phyloP scores from a whole-genome alignment of 2,888 invertebrate genomes.

The Chymomyza procnemis region DNA sequence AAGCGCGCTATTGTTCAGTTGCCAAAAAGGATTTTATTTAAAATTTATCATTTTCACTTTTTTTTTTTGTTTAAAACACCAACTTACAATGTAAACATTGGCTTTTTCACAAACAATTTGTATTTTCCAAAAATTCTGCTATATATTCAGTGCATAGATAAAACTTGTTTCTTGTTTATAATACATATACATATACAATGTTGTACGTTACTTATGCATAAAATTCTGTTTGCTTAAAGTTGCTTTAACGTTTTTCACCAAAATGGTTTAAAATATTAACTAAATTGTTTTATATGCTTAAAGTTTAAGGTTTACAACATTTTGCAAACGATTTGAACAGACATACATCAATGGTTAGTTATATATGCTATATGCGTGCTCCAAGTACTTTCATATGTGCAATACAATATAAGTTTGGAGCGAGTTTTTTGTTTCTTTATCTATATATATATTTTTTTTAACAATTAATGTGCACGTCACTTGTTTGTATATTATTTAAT shows the following conservation, averaged over 20 bases:
- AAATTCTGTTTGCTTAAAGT: conserved; percentile 34
- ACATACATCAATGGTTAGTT: conserved; percentile 45
- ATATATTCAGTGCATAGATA: conserved; percentile 62
- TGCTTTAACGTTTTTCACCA: conserved; percentile 48
- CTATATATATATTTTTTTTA: too few species aligned
- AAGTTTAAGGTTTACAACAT: conserved; percentile 16
- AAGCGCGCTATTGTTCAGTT: conserved; percentile 41
- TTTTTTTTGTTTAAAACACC: conserved; percentile 68
- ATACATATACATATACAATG: conserved; percentile 26
- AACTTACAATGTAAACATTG: conserved; percentile 62
- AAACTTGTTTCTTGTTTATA: conserved; percentile 51
- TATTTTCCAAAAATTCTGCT: conserved; percentile 53
- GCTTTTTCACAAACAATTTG: conserved; percentile 54
- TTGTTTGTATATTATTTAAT: conserved; percentile 32
- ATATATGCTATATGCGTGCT: not conserved
- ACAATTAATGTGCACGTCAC: conserved; percentile 21
- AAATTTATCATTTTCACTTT: conserved; percentile 54
- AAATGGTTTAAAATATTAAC: conserved; percentile 34
- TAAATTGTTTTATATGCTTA: conserved; percentile 33
- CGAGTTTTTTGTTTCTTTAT: too few species aligned
- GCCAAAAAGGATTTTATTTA: conserved; percentile 69
- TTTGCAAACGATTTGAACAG: conserved; percentile 43
- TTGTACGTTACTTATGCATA: conserved; percentile 28
- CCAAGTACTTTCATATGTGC: conserved; percentile 1
- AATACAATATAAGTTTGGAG: conserved; percentile 44